Conservation (phyloP, 2,888 invertebrate species). For the Saturnia pavonia region DNA sequence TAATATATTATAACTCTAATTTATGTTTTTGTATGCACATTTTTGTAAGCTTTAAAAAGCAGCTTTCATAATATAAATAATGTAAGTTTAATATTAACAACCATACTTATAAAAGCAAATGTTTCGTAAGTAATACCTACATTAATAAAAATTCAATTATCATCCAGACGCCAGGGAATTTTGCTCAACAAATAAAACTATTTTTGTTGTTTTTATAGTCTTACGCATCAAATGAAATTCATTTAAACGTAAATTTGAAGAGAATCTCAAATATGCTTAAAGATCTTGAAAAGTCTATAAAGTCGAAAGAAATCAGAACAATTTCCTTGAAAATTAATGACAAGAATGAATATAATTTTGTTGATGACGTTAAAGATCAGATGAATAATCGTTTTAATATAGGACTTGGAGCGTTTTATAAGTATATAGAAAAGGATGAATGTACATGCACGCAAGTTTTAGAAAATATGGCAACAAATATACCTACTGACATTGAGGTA, state of each 20-base stretch:
- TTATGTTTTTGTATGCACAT: not conserved
- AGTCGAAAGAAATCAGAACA: not conserved
- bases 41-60: not conserved
- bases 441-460: constrained; percentile 23
- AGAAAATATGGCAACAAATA: constrained; percentile 21
- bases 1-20: not conserved
- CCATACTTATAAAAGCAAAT: not conserved
- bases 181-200: not conserved
- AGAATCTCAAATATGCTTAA: constrained; percentile 9
- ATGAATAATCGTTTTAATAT: constrained; percentile 6
- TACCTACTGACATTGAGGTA: constrained; percentile 8
- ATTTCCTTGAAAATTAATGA: not conserved
- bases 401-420: constrained; percentile 24
- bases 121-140: not conserved
- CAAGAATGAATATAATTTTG: not conserved
- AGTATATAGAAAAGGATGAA: constrained; percentile 22
- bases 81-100: not conserved
- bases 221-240: not conserved
- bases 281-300: constrained; percentile 18
- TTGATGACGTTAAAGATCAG: not conserved
- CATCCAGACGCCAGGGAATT: not conserved
- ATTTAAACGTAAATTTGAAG: constrained; percentile 15
- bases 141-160: not conserved
- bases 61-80: not conserved
- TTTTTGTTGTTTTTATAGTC: constrained; percentile 13